phyloP scores from a whole-genome alignment of 1,140 invertebrate genomes.

The Sipha flava region DNA sequence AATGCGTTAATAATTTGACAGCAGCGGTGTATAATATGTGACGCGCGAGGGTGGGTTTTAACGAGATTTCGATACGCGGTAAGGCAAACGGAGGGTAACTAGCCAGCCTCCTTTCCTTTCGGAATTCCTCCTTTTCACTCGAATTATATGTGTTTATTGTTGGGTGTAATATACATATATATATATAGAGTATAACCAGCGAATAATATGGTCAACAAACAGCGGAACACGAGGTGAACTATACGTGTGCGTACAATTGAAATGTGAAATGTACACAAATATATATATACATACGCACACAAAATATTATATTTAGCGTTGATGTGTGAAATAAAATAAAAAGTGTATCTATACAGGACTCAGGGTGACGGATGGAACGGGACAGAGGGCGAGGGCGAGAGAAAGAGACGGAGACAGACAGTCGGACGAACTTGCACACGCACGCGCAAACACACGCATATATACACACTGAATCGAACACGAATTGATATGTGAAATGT shows the following conservation, averaged over 20 bases:
- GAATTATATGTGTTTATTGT: too few relatives aligned
- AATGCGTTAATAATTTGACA: conserved; percentile 1
- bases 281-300: too few relatives aligned
- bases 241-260: not conserved
- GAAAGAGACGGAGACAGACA: too few relatives aligned
- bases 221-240: not conserved
- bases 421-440: too few relatives aligned
- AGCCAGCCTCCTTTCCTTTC: too few relatives aligned
- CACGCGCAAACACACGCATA: not conserved
- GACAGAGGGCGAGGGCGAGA: too few relatives aligned
- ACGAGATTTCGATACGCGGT: not conserved
- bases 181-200: not conserved
- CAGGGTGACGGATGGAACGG: too few relatives aligned
- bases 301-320: too few relatives aligned
- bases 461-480: not conserved
- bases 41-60: not conserved
- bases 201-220: not conserved
- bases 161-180: not conserved
- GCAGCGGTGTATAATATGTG: not conserved
- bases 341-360: too few relatives aligned
- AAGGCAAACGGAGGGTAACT: too few relatives aligned
- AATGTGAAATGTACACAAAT: not conserved
- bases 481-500: conserved; percentile 3
- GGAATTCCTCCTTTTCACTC: too few relatives aligned
- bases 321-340: not conserved